Conservation (phyloP, 2,113 vertebrate species). For the Tautogolabrus adspersus region DNA sequence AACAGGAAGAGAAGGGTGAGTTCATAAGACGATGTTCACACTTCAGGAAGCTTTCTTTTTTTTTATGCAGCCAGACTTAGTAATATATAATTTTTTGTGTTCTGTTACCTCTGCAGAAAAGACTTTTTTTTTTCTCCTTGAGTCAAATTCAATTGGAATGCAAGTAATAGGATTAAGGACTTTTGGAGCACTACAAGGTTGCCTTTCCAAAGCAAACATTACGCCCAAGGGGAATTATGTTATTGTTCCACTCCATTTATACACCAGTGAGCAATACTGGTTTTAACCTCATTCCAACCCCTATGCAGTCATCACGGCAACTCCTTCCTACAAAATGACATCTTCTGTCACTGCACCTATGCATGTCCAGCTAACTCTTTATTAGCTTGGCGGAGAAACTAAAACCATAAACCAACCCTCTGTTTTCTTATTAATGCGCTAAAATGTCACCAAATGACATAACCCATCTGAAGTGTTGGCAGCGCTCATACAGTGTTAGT, state of each 20-base stretch:
- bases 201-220: constrained; percentile 86
- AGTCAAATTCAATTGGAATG: constrained; percentile 86
- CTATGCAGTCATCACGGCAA: constrained; percentile 26
- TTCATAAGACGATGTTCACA: constrained; percentile 59
- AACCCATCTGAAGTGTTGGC: constrained; percentile 43
- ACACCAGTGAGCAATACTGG: constrained; percentile 71
- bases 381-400: constrained; percentile 16
- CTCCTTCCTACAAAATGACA: constrained; percentile 42
- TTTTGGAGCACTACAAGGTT: constrained; percentile 81
- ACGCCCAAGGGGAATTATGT: constrained; percentile 78
- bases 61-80: constrained; percentile 58
- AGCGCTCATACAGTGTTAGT: constrained; percentile 33
- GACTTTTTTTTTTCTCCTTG: constrained; percentile 68
- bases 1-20: constrained; percentile 11
- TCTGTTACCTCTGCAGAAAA: constrained; percentile 76
- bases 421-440: constrained; percentile 20
- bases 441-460: constrained; percentile 63
- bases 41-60: constrained; percentile 57
- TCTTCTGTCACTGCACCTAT: constrained; percentile 23
- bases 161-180: constrained; percentile 85
- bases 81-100: constrained; percentile 63
- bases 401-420: constrained; percentile 1
- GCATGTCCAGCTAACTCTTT: constrained; percentile 21
- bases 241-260: constrained; percentile 84
- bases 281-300: constrained; percentile 49